Evolutionary conservation across 2,888 invertebrate genomes (phyloP).

Genomic region (Oxystoma pomonae): DNA sequence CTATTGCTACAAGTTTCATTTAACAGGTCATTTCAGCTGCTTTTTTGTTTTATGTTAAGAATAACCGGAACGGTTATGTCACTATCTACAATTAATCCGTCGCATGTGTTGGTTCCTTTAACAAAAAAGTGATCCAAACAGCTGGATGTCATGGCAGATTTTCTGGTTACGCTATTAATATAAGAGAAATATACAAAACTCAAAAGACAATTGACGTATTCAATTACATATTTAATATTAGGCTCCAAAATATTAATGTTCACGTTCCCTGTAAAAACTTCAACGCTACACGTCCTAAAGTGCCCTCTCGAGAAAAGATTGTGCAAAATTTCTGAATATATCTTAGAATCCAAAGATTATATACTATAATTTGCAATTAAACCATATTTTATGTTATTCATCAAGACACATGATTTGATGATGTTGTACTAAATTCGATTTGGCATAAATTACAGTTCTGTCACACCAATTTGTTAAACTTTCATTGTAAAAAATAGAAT

Average conservation of each 20-base stretch:
- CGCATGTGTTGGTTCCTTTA: neutral
- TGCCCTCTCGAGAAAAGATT: neutral
- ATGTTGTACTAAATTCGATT: neutral
- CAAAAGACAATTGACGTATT: neutral
- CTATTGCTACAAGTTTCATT: neutral
- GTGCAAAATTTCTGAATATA: neutral
- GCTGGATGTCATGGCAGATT: neutral
- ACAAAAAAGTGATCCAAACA: neutral
- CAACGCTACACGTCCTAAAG: neutral
- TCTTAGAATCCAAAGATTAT: neutral
- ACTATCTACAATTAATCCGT: neutral
- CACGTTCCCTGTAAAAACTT: neutral
- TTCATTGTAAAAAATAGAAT: neutral
- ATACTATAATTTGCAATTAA: neutral
- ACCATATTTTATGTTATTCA: neutral
- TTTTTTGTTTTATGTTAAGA: neutral
- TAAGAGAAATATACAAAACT: neutral
- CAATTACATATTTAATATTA: neutral
- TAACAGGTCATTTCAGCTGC: neutral
- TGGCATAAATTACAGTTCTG: neutral
- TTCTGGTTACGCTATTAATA: neutral
- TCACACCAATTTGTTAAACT: neutral
- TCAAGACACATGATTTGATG: neutral
- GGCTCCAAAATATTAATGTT: neutral
- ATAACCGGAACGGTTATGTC: constrained; percentile 4